A percentile compares a stretch with the other conserved stretches of the same genome.
phyloP scores from a whole-genome alignment of 2,888 invertebrate genomes.

The Neelides folsomi region DNA sequence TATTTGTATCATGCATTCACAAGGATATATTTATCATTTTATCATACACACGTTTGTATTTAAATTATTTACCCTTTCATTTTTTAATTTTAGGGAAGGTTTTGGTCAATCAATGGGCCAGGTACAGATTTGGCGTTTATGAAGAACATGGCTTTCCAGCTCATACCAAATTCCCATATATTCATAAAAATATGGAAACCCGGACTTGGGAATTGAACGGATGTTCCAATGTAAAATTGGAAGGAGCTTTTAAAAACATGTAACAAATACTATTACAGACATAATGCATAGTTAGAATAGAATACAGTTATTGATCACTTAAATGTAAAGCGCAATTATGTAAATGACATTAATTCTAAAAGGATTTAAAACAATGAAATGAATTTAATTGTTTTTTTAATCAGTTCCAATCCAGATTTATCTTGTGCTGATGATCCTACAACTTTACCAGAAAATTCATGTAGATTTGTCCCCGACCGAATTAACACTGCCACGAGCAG shows the following conservation, averaged over 20 bases:
- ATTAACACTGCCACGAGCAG: not conserved
- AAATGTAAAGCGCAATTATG: no score
- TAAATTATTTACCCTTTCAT: no score
- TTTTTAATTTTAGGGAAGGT: conserved; percentile 12
- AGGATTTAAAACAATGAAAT: no score
- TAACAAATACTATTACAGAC: not conserved
- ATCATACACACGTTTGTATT: no score
- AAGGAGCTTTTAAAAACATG: conserved; percentile 5
- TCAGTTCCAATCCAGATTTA: no score
- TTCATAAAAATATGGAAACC: conserved; percentile 8
- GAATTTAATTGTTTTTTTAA: no score
- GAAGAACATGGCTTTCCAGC: conserved; percentile 27
- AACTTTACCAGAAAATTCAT: no score
- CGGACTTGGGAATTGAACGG: conserved; percentile 16
- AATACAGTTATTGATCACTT: not conserved
- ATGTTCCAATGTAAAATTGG: conserved; percentile 2
- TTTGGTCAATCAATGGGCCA: conserved; percentile 19
- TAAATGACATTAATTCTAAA: no score
- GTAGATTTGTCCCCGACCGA: not conserved
- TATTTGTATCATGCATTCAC: no score
- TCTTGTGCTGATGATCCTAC: no score
- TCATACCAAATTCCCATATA: conserved; percentile 24
- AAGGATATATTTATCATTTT: no score
- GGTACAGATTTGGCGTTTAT: conserved; percentile 24
- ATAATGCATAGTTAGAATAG: not conserved